A percentile compares a stretch with the other conserved stretches of the same genome.
phyloP scores from a whole-genome alignment of 2,888 invertebrate genomes.

The Acleris literana region DNA sequence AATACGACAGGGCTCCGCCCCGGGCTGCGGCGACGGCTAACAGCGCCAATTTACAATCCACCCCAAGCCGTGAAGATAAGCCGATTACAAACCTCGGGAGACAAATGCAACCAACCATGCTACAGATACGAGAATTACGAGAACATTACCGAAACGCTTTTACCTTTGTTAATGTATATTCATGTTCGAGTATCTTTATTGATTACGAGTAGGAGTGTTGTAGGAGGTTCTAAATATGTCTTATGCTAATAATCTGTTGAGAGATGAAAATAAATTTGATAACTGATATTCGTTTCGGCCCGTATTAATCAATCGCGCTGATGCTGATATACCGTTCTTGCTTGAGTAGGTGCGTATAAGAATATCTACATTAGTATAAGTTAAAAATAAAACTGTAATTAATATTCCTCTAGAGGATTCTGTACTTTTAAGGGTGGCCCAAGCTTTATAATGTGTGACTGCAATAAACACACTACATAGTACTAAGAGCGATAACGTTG shows the following conservation, averaged over 20 bases:
- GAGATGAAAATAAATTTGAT: slow-evolving; percentile 20
- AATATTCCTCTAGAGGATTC: no score
- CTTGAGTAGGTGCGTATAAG: no score
- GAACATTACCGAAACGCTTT: slow-evolving; percentile 28
- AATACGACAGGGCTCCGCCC: slow-evolving; percentile 76
- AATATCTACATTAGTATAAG: no score
- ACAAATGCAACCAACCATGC: slow-evolving; percentile 52
- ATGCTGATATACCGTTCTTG: no score
- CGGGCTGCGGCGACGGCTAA: slow-evolving; percentile 58
- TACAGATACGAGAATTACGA: slow-evolving; percentile 47
- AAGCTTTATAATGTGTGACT: no score
- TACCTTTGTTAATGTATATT: slow-evolving; percentile 20
- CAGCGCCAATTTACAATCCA: slow-evolving; percentile 64
- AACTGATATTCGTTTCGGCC: neutral
- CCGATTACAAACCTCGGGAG: slow-evolving; percentile 59
- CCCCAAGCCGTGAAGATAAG: slow-evolving; percentile 47
- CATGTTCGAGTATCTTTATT: slow-evolving; percentile 27
- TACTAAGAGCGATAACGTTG: no score
- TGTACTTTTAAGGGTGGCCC: no score
- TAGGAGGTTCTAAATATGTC: slow-evolving; percentile 31
- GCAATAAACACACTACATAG: no score
- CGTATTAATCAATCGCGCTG: neutral
- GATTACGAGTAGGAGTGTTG: slow-evolving; percentile 31
- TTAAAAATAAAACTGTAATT: no score
- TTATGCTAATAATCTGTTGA: slow-evolving; percentile 28